Base-by-base conservation (phyloP, 1,140 invertebrate species). In the Drosophila bifasciata region DNA sequence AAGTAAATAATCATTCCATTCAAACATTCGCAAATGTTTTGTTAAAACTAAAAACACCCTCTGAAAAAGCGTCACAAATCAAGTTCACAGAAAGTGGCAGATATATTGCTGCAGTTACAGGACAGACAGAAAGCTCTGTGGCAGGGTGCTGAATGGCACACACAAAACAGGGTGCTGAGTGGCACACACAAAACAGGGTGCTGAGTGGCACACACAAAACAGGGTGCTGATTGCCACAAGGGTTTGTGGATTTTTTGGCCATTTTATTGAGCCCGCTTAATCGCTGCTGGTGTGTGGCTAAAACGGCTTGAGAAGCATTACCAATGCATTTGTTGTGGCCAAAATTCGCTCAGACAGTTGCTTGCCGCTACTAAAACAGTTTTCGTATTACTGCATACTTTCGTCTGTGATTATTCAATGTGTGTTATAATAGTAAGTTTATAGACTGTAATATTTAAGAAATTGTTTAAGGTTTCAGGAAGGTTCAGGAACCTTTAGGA, bases 281-380 rank as follows among this genome's bases (percentile, higher is more conserved):
- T 66, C 62, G 63, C 46, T 25, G 19, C 5, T 50, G 39, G 63
- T 64, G 59, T 41, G 59, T 39, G 21, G 60, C 25, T 52, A 61
- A 28, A 66, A 69, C 43, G 66, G 62, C 66, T 68, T 56, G 63
- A 69, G 40, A 69, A 17, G 66, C 66, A 56, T 69, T 56, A 17
- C 66, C 66, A 69, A 69, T 69, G 39, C 66, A 69, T 69, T 69
- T 56, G 66, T 28, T 69, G 44, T 68, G 66, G 66, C 66, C 40
- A 69, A 66, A 68, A 68, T 56, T 56, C 50, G 50, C 25, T 68
- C 56, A 40, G 28, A 53, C 56, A 61, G 51, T 40, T 45, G 48
- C 53, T 68, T 46, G 64, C 62, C 43, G 32, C 62, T 56, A 67
- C 64, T 56, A 32, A 36, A 68, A 11, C 32, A 25, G 21, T 28